These are phyloP conservation scores for Eupithecia dodoneata DNA, from an alignment of 2,888 invertebrate species.

Conservation along the genomic window DNA sequence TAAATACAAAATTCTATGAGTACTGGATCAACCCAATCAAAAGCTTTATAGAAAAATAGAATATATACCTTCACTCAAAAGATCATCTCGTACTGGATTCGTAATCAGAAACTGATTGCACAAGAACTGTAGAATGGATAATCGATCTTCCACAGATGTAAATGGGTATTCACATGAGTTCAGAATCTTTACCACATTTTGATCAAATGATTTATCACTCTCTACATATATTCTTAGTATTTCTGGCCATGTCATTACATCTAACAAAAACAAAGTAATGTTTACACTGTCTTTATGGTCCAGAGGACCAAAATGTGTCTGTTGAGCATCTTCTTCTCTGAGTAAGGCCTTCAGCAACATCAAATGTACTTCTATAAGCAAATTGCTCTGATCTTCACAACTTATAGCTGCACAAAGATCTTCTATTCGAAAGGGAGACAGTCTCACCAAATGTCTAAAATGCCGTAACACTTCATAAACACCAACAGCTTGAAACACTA, in stretches of 20 bases:
- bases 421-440: constrained; percentile 98
- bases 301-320: constrained; percentile 97
- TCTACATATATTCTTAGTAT: constrained; percentile 94
- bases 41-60: not conserved
- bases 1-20: not conserved
- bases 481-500: constrained; percentile 91
- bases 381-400: constrained; percentile 95
- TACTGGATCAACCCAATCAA: not conserved
- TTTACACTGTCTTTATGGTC: constrained; percentile 99
- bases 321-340: constrained; percentile 96
- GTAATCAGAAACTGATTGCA: constrained; percentile 97
- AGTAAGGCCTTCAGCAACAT: constrained; percentile 95
- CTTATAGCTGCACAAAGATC: constrained; percentile 97
- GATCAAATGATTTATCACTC: constrained; percentile 93
- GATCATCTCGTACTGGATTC: constrained; percentile 95
- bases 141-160: constrained; percentile 89
- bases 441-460: constrained; percentile 94
- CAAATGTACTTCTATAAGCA: constrained; percentile 97
- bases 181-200: constrained; percentile 87
- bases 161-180: constrained; percentile 95
- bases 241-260: constrained; percentile 98
- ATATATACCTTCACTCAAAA: constrained; percentile 92
- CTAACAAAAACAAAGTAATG: constrained; percentile 95
- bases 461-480: constrained; percentile 98
- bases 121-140: constrained; percentile 94